phyloP scores from a whole-genome alignment of 2,113 vertebrate species.

The Psittacula cyanocephala region DNA sequence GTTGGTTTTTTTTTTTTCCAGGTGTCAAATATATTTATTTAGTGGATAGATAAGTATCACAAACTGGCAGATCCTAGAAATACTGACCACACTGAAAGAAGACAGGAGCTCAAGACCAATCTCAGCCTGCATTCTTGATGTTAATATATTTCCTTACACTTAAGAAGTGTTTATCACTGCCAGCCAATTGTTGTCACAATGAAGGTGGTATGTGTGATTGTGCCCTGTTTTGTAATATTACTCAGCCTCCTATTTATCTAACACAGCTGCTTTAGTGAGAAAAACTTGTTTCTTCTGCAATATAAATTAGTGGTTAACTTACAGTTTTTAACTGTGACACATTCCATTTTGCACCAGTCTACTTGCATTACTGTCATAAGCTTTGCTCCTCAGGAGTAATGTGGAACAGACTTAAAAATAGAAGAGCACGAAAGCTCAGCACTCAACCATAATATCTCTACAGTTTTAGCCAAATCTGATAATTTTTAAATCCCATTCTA shows the following conservation, averaged over 20 bases:
- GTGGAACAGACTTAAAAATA: neutral
- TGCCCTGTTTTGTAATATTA: neutral
- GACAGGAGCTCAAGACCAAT: neutral
- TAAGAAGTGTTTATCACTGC: neutral
- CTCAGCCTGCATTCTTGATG: neutral
- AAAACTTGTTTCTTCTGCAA: constrained; percentile 4
- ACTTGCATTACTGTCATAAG: neutral
- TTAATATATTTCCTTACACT: neutral
- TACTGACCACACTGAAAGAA: neutral
- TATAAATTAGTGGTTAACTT: neutral
- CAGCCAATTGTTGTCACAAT: neutral
- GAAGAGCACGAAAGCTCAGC: neutral
- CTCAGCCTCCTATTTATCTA: constrained; percentile 40
- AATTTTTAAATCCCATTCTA: neutral
- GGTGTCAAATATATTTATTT: neutral
- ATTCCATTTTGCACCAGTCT: neutral
- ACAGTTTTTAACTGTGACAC: neutral
- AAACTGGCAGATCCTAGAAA: neutral
- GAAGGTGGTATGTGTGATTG: neutral
- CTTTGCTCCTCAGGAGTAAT: neutral
- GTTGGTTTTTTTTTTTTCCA: neutral
- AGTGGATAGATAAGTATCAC: neutral
- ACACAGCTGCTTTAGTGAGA: neutral
- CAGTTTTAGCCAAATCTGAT: fast-evolving
- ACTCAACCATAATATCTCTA: neutral